Percentiles rank a stretch among this genome's conserved stretches.
These are phyloP conservation scores for Sciurus niger DNA, from an alignment of 2,113 vertebrate species.

Conservation along the genomic window DNA sequence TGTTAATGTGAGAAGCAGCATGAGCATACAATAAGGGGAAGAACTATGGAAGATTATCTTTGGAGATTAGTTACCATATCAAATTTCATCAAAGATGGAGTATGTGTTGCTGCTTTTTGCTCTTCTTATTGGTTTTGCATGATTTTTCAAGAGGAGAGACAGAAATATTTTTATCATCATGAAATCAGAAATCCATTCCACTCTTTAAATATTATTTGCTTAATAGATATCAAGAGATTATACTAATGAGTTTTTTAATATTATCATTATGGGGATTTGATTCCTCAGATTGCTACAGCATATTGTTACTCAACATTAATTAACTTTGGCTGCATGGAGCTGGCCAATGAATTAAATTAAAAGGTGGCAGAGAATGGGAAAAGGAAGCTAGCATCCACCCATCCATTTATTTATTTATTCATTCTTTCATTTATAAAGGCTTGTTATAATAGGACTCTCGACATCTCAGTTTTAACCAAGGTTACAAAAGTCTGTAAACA, in stretches of 20 bases:
- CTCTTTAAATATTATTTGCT: conserved; percentile 49
- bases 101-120: background rate
- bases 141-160: conserved; percentile 19
- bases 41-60: background rate
- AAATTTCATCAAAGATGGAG: background rate
- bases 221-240: conserved; percentile 56
- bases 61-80: background rate
- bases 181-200: conserved; percentile 61
- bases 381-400: background rate
- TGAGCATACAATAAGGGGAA: background rate
- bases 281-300: background rate
- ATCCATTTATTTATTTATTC: background rate
- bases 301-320: conserved; percentile 45
- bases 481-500: background rate
- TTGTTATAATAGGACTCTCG: conserved; percentile 9
- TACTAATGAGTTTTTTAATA: conserved; percentile 20
- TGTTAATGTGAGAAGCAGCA: background rate
- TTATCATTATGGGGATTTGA: conserved; percentile 47
- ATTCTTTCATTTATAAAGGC: conserved; percentile 12
- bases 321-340: conserved; percentile 13
- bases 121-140: background rate
- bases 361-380: background rate
- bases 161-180: conserved; percentile 46
- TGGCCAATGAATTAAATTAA: conserved; percentile 58
- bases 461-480: conserved; percentile 9